Conservation (phyloP, 2,888 invertebrate species). For the Spatulosminthurus flaviceps region DNA sequence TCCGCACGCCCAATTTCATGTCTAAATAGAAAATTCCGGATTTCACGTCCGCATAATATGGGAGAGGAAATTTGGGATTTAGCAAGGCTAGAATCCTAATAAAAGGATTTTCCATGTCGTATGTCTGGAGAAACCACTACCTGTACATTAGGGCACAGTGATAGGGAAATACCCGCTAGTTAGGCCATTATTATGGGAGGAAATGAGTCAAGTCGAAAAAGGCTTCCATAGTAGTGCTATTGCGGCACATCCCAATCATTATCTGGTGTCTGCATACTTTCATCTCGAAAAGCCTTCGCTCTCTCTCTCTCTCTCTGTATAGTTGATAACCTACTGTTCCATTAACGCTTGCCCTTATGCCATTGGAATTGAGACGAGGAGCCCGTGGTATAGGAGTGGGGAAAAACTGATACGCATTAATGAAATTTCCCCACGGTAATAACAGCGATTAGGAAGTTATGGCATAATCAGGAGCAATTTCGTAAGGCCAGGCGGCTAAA, state of each 20-base stretch:
- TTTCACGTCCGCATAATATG: background rate
- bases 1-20: background rate
- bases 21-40: background rate
- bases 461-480: background rate
- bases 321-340: too few species aligned
- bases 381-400: background rate
- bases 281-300: too few species aligned
- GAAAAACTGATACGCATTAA: background rate
- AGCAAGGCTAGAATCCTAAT: background rate
- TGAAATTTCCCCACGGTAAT: conserved; percentile 10
- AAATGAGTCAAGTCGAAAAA: too few species aligned
- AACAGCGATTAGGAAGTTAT: background rate
- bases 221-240: too few species aligned
- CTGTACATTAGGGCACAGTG: too few species aligned
- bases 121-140: too few species aligned
- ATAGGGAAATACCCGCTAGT: too few species aligned
- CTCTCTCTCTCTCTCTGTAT: too few species aligned
- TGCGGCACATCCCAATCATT: too few species aligned
- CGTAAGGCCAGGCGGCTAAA: background rate
- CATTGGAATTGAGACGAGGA: background rate
- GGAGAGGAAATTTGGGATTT: background rate
- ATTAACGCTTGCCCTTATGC: background rate
- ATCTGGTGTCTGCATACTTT: too few species aligned
- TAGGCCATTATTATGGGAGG: too few species aligned
- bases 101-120: too few species aligned